A percentile compares a stretch with the other conserved stretches of the same genome.
Conservation (phyloP, 2,113 vertebrate species). For the Gallinago media region DNA sequence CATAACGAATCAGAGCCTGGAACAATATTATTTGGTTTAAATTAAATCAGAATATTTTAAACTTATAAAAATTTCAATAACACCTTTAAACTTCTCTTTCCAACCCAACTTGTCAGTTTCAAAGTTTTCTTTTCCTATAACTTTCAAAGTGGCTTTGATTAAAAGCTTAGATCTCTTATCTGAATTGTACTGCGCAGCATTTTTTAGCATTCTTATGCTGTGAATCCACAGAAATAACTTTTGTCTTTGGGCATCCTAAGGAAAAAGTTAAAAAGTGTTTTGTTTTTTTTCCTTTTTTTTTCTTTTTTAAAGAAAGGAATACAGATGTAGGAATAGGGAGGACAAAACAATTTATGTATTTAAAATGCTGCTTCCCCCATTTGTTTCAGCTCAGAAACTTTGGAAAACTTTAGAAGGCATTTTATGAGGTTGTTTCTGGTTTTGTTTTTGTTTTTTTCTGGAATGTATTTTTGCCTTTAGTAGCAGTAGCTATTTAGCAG, state of each 20-base stretch:
- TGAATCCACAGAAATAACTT: not conserved
- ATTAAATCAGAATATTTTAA: not conserved
- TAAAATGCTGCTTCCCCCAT: not conserved
- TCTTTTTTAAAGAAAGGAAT: not conserved
- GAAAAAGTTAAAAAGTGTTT: not conserved
- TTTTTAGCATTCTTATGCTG: not conserved
- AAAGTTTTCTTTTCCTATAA: not conserved
- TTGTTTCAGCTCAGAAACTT: not conserved
- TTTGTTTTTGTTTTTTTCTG: not conserved
- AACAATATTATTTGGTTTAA: not conserved
- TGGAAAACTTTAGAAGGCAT: not conserved
- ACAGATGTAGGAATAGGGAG: not conserved
- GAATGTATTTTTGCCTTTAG: not conserved
- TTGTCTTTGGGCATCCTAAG: not conserved
- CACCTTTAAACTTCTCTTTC: not conserved
- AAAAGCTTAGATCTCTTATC: not conserved
- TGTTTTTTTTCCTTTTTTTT: accelerated
- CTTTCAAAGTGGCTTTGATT: not conserved
- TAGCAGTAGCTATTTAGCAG: not conserved
- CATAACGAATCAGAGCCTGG: not conserved
- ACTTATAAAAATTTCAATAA: not conserved
- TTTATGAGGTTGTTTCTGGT: not conserved
- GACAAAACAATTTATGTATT: not conserved
- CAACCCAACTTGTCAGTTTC: not conserved
- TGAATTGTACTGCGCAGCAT: not conserved